A percentile compares a stretch with the other conserved stretches of the same genome.
Conservation (phyloP, 2,113 vertebrate species). For the Rhinolophus sinicus region DNA sequence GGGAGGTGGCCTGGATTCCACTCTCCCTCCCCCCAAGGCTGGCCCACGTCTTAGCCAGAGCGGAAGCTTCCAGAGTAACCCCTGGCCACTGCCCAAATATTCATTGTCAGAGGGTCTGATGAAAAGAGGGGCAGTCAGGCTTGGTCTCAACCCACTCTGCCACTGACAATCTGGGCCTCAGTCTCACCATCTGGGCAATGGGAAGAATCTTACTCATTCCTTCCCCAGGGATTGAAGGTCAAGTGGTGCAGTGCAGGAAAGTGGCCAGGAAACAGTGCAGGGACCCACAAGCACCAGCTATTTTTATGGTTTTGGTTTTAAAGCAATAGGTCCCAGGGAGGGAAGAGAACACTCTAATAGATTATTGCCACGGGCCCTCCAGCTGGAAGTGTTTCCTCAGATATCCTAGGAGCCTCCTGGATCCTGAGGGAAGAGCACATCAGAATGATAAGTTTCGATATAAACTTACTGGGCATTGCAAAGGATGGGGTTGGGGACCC, state of each 20-base stretch:
- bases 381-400: neutral
- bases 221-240: neutral
- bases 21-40: neutral
- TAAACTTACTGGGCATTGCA: neutral
- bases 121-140: neutral
- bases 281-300: neutral
- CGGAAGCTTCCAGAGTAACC: neutral
- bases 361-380: rapidly evolving
- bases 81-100: neutral
- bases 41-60: neutral
- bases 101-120: neutral
- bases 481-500: neutral
- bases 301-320: neutral
- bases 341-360: rapidly evolving
- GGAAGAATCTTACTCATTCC: neutral
- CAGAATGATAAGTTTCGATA: neutral
- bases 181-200: neutral
- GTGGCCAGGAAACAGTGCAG: neutral
- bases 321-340: neutral
- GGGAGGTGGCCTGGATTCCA: neutral
- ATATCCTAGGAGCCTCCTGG: no score
- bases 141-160: no score
- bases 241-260: rapidly evolving
- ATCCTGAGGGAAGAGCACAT: neutral
- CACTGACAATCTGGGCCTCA: neutral